These are phyloP conservation scores for Hemicrepidius hirtus DNA, from an alignment of 2,888 invertebrate species.

Conservation along the genomic window DNA sequence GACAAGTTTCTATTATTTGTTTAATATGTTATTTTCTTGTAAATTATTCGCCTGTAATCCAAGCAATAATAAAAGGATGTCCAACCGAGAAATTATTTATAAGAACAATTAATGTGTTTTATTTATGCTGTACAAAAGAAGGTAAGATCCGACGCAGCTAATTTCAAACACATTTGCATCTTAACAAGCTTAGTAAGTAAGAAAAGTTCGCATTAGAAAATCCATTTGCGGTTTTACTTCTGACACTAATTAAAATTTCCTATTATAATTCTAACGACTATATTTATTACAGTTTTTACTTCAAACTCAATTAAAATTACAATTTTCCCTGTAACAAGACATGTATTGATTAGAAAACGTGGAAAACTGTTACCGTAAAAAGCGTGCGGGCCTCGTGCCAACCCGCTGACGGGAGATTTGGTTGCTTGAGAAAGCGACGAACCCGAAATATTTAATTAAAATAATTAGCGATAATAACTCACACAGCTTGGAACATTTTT, in stretches of 20 bases:
- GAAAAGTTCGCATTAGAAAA: slow-evolving; percentile 25
- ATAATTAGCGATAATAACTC: slow-evolving; percentile 34
- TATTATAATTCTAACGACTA: slow-evolving; percentile 16
- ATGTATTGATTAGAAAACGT: slow-evolving; percentile 20
- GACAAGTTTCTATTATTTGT: background rate
- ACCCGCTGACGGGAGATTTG: slow-evolving; percentile 28
- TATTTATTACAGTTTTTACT: background rate
- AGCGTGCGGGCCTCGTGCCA: background rate
- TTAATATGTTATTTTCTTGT: slow-evolving; percentile 18
- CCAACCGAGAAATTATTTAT: background rate
- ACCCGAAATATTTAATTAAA: slow-evolving; percentile 47
- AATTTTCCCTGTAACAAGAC: too few relatives aligned
- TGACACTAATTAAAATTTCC: slow-evolving; percentile 8
- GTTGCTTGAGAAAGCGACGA: slow-evolving; percentile 41
- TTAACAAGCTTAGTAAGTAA: slow-evolving; percentile 22
- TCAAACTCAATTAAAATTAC: background rate
- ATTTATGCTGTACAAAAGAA: slow-evolving; percentile 25
- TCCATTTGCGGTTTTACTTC: slow-evolving; percentile 23
- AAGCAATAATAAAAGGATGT: slow-evolving; percentile 26
- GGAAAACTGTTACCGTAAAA: background rate
- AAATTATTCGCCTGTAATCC: slow-evolving; percentile 16
- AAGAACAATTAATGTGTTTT: slow-evolving; percentile 23
- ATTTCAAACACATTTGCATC: slow-evolving; percentile 23
- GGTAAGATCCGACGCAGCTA: slow-evolving; percentile 24
- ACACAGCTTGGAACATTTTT: background rate